These are phyloP conservation scores for Micrasema minimum DNA, from an alignment of 1,140 invertebrate genomes.

Conservation along the genomic window DNA sequence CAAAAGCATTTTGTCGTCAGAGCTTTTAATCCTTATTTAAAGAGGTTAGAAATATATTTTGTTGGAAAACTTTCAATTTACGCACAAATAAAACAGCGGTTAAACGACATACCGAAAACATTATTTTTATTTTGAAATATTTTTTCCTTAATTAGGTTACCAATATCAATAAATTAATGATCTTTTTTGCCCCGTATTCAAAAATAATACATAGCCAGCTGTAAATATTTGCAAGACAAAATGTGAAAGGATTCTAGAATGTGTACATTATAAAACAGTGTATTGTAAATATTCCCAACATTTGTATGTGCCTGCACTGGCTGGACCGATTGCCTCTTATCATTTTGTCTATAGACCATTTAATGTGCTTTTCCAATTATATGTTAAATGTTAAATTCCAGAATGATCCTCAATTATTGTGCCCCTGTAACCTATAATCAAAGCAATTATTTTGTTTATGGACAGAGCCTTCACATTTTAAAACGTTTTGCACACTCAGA, in stretches of 20 bases:
- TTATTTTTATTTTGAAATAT: no score
- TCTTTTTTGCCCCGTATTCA: neutral
- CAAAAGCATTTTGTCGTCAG: no score
- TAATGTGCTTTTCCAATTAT: slow-evolving; percentile 5
- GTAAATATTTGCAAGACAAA: slow-evolving; percentile 46
- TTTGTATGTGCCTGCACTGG: slow-evolving; percentile 46
- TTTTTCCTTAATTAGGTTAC: no score
- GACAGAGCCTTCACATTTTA: slow-evolving; percentile 5
- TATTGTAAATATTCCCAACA: slow-evolving; percentile 21
- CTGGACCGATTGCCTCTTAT: neutral
- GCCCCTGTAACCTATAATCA: no score
- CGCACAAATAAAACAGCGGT: no score
- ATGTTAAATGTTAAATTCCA: neutral
- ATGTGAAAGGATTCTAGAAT: neutral
- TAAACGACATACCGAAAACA: no score
- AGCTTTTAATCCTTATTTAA: no score
- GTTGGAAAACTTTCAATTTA: no score
- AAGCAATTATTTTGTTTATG: slow-evolving; percentile 15
- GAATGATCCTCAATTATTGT: no score
- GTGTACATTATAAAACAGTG: neutral
- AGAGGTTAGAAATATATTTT: no score
- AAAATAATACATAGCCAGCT: slow-evolving; percentile 33
- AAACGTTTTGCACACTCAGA: no score
- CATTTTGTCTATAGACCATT: slow-evolving; percentile 18
- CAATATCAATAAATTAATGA: no score